phyloP scores from a whole-genome alignment of 2,113 vertebrate species.

The Rhinopomastus cyanomelas region DNA sequence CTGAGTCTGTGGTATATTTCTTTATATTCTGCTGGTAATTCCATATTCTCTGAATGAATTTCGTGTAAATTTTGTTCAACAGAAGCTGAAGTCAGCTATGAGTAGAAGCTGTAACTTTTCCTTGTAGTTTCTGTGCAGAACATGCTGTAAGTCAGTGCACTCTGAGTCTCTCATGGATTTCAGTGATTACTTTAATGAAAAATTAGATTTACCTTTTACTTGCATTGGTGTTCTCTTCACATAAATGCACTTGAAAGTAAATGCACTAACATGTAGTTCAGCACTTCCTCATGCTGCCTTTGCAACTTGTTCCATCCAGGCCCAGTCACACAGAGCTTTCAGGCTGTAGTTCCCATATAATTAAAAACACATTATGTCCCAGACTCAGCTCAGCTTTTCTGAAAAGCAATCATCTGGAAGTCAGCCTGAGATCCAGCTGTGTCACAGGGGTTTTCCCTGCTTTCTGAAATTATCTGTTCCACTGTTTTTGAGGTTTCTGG shows the following conservation, averaged over 20 bases:
- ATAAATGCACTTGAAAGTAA: conserved; percentile 53
- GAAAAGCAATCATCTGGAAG: conserved; percentile 61
- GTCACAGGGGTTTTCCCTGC: conserved; percentile 73
- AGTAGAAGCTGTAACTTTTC: not conserved
- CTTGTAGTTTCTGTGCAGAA: not conserved
- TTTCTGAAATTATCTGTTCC: conserved; percentile 75
- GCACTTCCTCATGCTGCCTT: not conserved
- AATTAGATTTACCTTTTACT: not conserved
- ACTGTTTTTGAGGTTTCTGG: conserved; percentile 74
- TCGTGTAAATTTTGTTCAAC: not conserved
- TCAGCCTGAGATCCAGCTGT: conserved; percentile 57
- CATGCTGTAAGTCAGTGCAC: not conserved
- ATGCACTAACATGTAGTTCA: not conserved
- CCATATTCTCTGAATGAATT: not conserved
- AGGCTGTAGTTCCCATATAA: not conserved
- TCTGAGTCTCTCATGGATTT: not conserved
- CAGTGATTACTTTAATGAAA: not conserved
- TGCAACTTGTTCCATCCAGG: not conserved
- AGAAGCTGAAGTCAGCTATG: not conserved
- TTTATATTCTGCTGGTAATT: not conserved
- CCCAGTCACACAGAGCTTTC: not conserved
- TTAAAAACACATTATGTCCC: not conserved
- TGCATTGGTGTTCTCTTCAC: not conserved
- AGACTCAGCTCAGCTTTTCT: conserved; percentile 31
- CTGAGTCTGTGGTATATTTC: not conserved